These are phyloP conservation scores for Opisthocomus hoazin DNA, from an alignment of 2,113 vertebrate species.

Conservation along the genomic window DNA sequence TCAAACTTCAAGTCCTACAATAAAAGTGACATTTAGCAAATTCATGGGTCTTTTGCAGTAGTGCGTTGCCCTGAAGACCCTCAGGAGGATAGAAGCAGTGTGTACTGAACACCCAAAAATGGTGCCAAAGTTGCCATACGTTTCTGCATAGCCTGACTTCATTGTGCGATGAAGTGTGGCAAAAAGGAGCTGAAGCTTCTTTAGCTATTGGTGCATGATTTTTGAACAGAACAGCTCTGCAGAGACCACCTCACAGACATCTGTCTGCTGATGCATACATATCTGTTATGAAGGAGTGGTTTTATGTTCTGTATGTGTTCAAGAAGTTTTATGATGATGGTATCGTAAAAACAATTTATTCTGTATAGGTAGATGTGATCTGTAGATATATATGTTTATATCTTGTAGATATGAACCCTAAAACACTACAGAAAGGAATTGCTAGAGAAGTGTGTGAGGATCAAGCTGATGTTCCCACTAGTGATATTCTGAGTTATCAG, in stretches of 20 bases:
- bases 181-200: neutral
- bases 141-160: neutral
- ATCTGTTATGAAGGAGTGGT: neutral
- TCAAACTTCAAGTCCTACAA: neutral
- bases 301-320: neutral
- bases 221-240: neutral
- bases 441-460: neutral
- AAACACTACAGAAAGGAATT: neutral
- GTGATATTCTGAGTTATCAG: neutral
- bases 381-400: neutral
- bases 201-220: neutral
- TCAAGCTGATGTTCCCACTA: neutral
- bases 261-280: neutral
- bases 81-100: neutral
- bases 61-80: neutral
- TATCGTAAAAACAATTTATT: neutral
- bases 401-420: neutral
- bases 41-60: neutral
- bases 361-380: neutral
- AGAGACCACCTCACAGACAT: neutral
- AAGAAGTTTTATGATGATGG: neutral
- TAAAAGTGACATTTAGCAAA: neutral
- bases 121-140: rapidly evolving
- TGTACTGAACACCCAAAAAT: neutral
- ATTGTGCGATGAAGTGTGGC: neutral